A percentile compares a stretch with the other conserved stretches of the same genome.
phyloP scores from a whole-genome alignment of 2,113 vertebrate genomes.

The Murina feae region DNA sequence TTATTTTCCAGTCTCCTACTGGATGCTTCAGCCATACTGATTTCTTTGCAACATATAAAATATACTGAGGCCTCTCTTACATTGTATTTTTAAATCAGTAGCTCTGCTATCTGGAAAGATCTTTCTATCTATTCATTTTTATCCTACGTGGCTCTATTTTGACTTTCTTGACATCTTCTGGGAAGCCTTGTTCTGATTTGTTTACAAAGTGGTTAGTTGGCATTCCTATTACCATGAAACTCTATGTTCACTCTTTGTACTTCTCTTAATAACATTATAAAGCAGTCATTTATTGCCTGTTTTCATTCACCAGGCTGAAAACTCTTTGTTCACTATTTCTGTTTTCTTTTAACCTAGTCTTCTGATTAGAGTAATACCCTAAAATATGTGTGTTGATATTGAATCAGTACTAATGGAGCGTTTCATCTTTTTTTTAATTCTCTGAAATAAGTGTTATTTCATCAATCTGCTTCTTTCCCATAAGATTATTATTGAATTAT shows the following conservation, averaged over 20 bases:
- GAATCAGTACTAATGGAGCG: background rate
- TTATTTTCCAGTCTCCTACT: background rate
- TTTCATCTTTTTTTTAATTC: background rate
- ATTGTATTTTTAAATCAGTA: background rate
- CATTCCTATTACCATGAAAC: background rate
- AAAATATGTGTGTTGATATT: constrained; percentile 5
- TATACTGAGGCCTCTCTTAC: background rate
- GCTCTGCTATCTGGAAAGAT: background rate
- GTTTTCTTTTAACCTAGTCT: background rate
- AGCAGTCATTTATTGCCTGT: background rate
- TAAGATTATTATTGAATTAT: background rate
- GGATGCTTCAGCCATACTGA: background rate
- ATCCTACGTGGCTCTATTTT: background rate
- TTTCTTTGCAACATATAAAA: background rate
- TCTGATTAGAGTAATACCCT: background rate
- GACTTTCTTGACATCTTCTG: background rate
- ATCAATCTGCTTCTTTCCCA: background rate
- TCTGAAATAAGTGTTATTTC: background rate
- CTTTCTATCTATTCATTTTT: background rate
- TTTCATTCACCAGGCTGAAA: constrained; percentile 4
- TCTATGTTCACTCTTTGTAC: background rate
- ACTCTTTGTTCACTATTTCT: background rate
- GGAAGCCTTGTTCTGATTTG: background rate
- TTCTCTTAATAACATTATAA: background rate
- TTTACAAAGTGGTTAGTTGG: background rate